Evolutionary conservation across 2,888 invertebrate species (phyloP), one percentile per base, ranked within the genome.

Genomic region (Chymomyza caudatula): DNA sequence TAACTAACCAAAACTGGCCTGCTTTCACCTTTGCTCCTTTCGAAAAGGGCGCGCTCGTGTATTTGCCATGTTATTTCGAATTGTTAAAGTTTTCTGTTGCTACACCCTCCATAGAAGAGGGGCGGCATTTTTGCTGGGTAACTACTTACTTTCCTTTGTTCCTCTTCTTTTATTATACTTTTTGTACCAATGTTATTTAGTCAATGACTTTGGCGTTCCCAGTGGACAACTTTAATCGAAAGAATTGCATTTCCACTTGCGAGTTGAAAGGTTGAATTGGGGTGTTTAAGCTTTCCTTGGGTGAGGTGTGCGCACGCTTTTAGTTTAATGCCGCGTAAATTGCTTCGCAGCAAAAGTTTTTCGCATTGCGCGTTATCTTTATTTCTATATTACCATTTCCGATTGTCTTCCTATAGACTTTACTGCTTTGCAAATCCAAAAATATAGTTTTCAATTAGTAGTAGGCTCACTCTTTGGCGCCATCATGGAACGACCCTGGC

Each of bases 361-460:
- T 69, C 82, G 69, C 77, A 77, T 78, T 81, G 81, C 74, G 77
- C 82, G 77, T 84, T 84, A 84, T 77, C 79, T 52, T 22, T 79
- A 81, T 84, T 84, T 81, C 75, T 78, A 81, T 81, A 84, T 84
- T 73, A 75, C 20, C 3, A 29, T 23, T 23, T 53, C 25, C 15
- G 53, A 20, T 23, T 53, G 4, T 4, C 49, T 51, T 22, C 1
- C 19, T 47, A 47, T 17, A 15, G 17, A 47, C 2, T 17, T 47
- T 47, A 19, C 17, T 47, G 20, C 17, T 8, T 57, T 22, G 49
- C 23, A 43, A 29, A 43, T 44, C 80, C 83, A 82, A 82, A 82
- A 82, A 82, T 82, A 82, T 82, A 82, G 82, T 82, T 82, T 82
- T 82, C 85, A 82, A 82, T 82, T 82, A 82, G 83, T 85, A 47